A percentile compares a stretch with the other conserved stretches of the same genome.
Evolutionary conservation across 2,113 vertebrate species (phyloP).

Genomic region (Ginglymostoma cirratum): DNA sequence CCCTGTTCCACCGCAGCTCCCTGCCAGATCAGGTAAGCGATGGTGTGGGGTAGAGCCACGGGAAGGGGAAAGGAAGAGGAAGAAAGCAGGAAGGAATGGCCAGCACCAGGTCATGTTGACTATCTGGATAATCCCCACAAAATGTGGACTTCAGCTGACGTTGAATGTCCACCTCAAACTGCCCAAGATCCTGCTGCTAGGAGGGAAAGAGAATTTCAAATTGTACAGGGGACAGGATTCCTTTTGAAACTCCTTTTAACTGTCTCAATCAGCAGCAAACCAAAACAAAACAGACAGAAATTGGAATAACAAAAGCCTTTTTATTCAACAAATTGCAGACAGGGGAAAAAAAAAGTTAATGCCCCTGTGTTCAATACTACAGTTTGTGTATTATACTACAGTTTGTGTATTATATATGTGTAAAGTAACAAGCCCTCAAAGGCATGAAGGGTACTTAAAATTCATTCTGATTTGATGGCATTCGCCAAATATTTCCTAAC

Average conservation of each 20-base stretch:
- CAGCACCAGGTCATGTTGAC: not conserved
- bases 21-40: not conserved
- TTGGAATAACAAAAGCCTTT: constrained; percentile 12
- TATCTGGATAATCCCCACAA: not conserved
- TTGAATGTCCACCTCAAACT: not conserved
- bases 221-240: not conserved
- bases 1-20: not conserved
- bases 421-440: constrained; percentile 11
- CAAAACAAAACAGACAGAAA: not conserved
- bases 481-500: not conserved
- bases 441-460: constrained; percentile 1
- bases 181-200: not conserved
- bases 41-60: too few species aligned
- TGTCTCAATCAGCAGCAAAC: not conserved
- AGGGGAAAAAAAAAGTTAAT: not conserved
- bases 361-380: not conserved
- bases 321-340: not conserved
- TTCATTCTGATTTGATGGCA: not conserved
- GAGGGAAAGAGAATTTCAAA: not conserved
- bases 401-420: not conserved
- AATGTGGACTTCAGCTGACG: not conserved
- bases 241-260: not conserved
- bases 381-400: not conserved
- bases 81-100: too few species aligned
- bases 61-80: not conserved